Evolutionary conservation across 2,797 vertebrate genomes (phyloP), one percentile per base, ranked within the genome.

Genomic region (Sebastes nivosus): DNA sequence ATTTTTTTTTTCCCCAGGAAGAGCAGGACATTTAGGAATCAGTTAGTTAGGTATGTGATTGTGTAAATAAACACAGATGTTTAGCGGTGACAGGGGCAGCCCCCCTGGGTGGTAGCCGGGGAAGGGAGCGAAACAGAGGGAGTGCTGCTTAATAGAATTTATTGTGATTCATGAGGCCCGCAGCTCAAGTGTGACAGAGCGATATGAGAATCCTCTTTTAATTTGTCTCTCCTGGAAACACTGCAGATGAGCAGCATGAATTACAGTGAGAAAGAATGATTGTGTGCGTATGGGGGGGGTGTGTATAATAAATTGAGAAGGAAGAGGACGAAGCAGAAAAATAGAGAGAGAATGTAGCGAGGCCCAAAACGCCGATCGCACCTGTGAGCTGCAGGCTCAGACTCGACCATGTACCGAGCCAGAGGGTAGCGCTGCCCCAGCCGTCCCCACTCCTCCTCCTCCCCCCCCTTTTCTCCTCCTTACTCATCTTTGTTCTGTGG

Each of bases 1-100:
- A 87, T 55, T 81, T 29, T 16, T 65, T 34, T 77, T 89, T 89
- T 80, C 76, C 84, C 73, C 82, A 55, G 71, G 79, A 88, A 77
- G 85, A 84, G 82, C 67, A 72, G 82, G 85, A 85, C 90, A 89
- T 95, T 91, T 93, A 93, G 94, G 92, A 94, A 94, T 91, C 93
- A 94, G 88, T 94, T 95, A 92, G 94, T 95, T 96, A 95, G 91
- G 91, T 91, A 89, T 92, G 91, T 93, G 93, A 95, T 94, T 95
- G 94, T 94, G 93, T 95, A 95, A 96, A 96, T 95, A 96, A 95
- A 96, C 94, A 95, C 93, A 96, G 93, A 96, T 95, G 85, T 94
- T 90, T 89, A 90, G 85, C 82, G 70, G 89, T 92, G 92, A 95
- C 93, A 91, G 79, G 81, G 90, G 75, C 89, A 91, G 88, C 69